Evolutionary conservation across 23 tunicate species (phyloP).

Genomic region (Diplosoma virens): DNA sequence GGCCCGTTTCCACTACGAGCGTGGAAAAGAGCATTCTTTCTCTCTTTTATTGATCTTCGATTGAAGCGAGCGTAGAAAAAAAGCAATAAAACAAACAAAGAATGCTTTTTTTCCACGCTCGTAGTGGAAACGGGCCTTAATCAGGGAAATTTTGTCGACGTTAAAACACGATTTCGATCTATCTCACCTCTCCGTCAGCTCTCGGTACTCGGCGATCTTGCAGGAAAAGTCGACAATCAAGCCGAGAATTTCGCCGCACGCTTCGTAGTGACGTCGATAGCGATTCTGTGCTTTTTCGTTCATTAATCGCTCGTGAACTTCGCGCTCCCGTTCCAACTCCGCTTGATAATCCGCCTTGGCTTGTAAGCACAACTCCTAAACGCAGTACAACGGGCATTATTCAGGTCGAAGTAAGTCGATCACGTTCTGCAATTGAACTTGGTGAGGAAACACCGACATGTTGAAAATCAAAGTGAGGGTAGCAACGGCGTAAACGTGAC

Average conservation of each 20-base stretch:
- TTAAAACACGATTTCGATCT: too few species aligned
- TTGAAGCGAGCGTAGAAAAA: too few species aligned
- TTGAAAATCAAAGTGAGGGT: too few species aligned
- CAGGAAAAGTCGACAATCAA: slow-evolving; percentile 61
- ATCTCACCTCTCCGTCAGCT: slow-evolving; percentile 74
- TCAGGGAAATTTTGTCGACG: too few species aligned
- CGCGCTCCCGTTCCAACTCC: slow-evolving; percentile 50
- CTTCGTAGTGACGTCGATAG: slow-evolving; percentile 54
- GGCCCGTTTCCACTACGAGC: too few species aligned
- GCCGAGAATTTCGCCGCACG: slow-evolving; percentile 35
- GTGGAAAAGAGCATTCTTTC: too few species aligned
- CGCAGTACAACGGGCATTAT: not conserved
- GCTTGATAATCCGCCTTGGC: slow-evolving; percentile 66
- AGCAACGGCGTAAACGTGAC: too few species aligned
- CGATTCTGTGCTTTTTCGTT: slow-evolving; percentile 43
- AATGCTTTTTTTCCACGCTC: too few species aligned
- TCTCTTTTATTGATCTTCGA: too few species aligned
- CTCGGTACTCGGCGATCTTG: slow-evolving; percentile 86
- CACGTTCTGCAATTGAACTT: not conserved
- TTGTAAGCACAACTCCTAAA: slow-evolving; percentile 51
- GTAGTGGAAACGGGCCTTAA: too few species aligned
- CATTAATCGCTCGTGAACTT: slow-evolving; percentile 60
- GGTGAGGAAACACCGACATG: not conserved
- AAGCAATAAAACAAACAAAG: too few species aligned
- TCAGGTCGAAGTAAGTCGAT: not conserved